These are phyloP conservation scores for Ophraella communa DNA, from an alignment of 2,888 invertebrate species.

Conservation along the genomic window DNA sequence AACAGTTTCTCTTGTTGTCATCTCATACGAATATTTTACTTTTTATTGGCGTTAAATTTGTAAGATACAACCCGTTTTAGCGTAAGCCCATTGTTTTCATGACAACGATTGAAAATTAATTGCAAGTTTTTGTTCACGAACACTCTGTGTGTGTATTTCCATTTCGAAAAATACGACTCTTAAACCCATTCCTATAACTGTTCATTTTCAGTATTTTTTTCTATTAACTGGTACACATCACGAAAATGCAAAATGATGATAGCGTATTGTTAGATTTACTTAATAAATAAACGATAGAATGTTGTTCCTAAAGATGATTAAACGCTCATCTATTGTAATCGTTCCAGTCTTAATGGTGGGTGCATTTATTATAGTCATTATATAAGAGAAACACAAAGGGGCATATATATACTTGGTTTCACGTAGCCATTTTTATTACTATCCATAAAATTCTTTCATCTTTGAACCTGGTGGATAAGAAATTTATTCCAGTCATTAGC, in stretches of 20 bases:
- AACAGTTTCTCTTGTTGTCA: slow-evolving; percentile 20
- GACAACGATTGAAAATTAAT: slow-evolving; percentile 38
- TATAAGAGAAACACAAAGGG: neutral
- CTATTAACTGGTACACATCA: neutral
- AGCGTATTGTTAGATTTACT: neutral
- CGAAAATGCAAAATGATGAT: neutral
- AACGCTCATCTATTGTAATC: neutral
- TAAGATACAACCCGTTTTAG: slow-evolving; percentile 35
- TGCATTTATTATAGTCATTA: neutral
- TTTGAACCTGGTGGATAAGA: too few species aligned
- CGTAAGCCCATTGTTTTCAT: slow-evolving; percentile 37
- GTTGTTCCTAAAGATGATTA: neutral
- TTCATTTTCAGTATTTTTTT: slow-evolving; percentile 2
- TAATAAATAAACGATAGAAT: neutral
- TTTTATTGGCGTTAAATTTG: slow-evolving; percentile 42
- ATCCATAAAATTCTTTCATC: too few species aligned
- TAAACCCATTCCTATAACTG: slow-evolving; percentile 5
- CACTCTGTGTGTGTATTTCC: slow-evolving; percentile 39
- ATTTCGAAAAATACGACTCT: slow-evolving; percentile 20
- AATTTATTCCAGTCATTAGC: too few species aligned
- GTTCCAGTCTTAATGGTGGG: neutral
- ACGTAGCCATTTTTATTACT: too few species aligned
- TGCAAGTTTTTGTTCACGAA: slow-evolving; percentile 35
- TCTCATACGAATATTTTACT: slow-evolving; percentile 29
- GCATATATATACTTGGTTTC: too few species aligned